These are phyloP conservation scores for Rhopalosiphum maidis DNA, from an alignment of 1,140 invertebrate genomes.

Conservation along the genomic window DNA sequence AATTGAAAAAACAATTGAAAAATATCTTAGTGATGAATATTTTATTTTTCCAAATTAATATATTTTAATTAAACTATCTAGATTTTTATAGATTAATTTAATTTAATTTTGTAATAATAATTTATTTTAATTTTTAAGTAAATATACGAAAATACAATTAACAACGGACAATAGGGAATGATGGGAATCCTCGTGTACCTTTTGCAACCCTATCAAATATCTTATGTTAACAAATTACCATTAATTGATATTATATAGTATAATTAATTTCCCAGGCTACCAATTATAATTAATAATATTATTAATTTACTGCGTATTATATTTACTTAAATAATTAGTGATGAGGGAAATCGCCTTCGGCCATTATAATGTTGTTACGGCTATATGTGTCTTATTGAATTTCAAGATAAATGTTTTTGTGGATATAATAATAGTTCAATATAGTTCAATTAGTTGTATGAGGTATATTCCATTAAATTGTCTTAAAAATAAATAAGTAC, in stretches of 20 bases:
- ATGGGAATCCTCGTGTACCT: not conserved
- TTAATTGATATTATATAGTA: not conserved
- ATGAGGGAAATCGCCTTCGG: not conserved
- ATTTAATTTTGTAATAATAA: not conserved
- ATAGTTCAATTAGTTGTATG: not conserved
- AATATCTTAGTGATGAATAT: not conserved
- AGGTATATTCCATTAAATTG: not conserved
- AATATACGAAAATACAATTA: not conserved
- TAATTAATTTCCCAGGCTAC: not conserved
- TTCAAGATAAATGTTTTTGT: not conserved
- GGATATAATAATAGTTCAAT: not conserved
- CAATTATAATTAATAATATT: not conserved
- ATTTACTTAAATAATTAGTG: not conserved
- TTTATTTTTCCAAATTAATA: not conserved
- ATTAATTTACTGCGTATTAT: not conserved
- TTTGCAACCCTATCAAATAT: slow-evolving; percentile 11
- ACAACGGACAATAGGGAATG: not conserved
- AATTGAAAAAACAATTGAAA: not conserved
- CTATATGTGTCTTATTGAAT: not conserved
- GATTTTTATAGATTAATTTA: not conserved
- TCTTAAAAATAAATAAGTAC: not conserved
- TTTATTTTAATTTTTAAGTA: not conserved
- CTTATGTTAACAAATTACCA: not conserved
- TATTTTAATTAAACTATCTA: not conserved
- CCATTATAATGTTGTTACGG: not conserved